A percentile compares a stretch with the other conserved stretches of the same genome.
phyloP scores from a whole-genome alignment of 2,113 vertebrate species.

The Mola mola region DNA sequence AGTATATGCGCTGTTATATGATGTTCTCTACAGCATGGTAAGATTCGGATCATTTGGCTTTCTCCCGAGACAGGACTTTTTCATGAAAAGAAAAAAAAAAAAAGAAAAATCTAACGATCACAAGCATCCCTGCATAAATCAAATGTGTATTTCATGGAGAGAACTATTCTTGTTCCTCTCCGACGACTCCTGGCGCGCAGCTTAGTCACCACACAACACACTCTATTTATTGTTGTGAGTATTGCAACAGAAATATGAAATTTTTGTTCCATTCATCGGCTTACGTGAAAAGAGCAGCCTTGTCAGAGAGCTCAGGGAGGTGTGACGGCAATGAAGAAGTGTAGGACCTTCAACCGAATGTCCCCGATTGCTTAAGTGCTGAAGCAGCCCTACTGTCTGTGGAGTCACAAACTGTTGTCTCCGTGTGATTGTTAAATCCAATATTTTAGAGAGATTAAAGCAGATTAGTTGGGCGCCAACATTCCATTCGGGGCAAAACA shows the following conservation, averaged over 20 bases:
- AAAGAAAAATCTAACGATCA: slow-evolving; percentile 8
- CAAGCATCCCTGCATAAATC: slow-evolving; percentile 40
- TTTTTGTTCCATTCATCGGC: slow-evolving; percentile 26
- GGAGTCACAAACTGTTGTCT: slow-evolving; percentile 43
- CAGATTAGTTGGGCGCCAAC: no score
- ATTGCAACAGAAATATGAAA: slow-evolving; percentile 35
- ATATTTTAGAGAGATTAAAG: slow-evolving; percentile 48
- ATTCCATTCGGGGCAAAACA: no score
- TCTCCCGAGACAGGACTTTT: slow-evolving; percentile 29
- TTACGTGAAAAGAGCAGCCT: slow-evolving; percentile 18
- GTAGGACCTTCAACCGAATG: slow-evolving; percentile 51
- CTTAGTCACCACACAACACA: slow-evolving; percentile 10
- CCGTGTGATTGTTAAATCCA: slow-evolving; percentile 32
- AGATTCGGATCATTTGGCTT: slow-evolving; percentile 20
- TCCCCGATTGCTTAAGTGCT: slow-evolving; percentile 43
- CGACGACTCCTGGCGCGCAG: slow-evolving; percentile 17
- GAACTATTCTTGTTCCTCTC: slow-evolving; percentile 33
- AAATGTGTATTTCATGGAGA: slow-evolving; percentile 38
- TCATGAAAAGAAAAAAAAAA: slow-evolving; percentile 8
- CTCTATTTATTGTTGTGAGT: slow-evolving; percentile 46
- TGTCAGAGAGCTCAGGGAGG: slow-evolving; percentile 32
- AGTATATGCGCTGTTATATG: slow-evolving; percentile 35
- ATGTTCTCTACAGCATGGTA: slow-evolving; percentile 17
- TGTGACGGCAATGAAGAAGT: slow-evolving; percentile 43
- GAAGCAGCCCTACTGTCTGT: slow-evolving; percentile 46